phyloP scores from a whole-genome alignment of 2,113 vertebrate genomes.

The Pelecanoides urinatrix region DNA sequence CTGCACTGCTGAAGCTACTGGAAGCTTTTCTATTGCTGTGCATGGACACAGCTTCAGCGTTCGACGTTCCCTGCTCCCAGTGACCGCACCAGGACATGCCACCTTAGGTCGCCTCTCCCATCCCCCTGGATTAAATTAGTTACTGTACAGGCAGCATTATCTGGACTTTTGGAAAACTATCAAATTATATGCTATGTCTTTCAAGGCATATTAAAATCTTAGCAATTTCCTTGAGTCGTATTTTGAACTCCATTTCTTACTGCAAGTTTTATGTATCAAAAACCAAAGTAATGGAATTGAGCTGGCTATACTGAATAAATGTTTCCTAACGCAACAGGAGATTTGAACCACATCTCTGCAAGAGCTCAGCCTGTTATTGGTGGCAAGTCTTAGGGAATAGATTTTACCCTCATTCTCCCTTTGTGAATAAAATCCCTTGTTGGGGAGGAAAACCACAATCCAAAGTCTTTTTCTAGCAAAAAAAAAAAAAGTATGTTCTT shows the following conservation, averaged over 20 bases:
- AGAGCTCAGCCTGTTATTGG: background rate
- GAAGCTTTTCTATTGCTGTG: background rate
- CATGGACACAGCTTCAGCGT: background rate
- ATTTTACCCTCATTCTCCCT: background rate
- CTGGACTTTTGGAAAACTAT: background rate
- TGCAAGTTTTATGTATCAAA: background rate
- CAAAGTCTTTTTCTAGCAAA: background rate
- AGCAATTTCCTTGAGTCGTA: background rate
- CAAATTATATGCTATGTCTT: background rate
- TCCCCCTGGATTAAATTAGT: background rate
- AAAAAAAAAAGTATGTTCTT: rapidly evolving
- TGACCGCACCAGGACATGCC: background rate
- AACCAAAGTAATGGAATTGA: background rate
- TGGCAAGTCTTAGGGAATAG: background rate
- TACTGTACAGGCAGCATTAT: background rate
- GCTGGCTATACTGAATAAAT: background rate
- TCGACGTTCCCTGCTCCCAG: background rate
- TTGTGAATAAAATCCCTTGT: background rate
- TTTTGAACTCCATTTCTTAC: background rate
- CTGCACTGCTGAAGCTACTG: background rate
- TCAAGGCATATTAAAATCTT: background rate
- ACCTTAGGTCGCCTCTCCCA: background rate
- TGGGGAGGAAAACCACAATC: background rate
- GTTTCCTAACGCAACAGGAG: background rate
- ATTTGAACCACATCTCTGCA: background rate